Base-by-base conservation (phyloP, 2,888 invertebrate species). In the Nysson spinosus region DNA sequence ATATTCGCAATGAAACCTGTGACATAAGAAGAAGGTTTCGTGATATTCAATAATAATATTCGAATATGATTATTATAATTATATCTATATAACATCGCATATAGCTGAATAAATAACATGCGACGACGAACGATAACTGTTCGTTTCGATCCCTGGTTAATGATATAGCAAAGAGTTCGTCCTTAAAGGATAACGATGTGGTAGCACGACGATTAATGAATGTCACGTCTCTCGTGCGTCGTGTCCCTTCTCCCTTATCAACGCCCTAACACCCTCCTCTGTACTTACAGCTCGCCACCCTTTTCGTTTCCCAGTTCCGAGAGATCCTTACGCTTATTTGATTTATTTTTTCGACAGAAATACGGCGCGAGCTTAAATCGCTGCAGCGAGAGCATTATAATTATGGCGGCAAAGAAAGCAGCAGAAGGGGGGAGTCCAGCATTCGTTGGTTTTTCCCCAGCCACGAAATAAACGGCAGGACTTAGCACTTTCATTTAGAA, bases 181-280 rank as follows among this genome's bases (percentile, higher is more conserved):
- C 70, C 56, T 70, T 68, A 60, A 65, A 75, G 58, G 67, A 42
- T 40, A 61, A 75, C 61, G 69, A 70, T 50, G 55, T 56, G 22
- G 52, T 37, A 52, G 54, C 64, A 47, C n/a, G n/a, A 64, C 69
- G 69, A 75, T 75, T 75, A 75, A 72, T 75, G 67, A 75, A 75
- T 51, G 69, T 58, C 72, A 46, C 39, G 35, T 47, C 55, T 67
- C 56, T 64, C 51, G 32, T 34, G 34, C 47, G 22, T 51, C 58
- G 40, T 39, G 28, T 34, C 11, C 55, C 37, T 30, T 20, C 16
- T 32, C 37, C 17, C 37, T 74, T 73, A 70, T 73, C 60, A 70
- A 60, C 60, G 40, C 49, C 57, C 60, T 69, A 63, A 73, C 58
- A 40, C 32, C 17, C 34, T 30, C n/a, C n/a, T 6, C 34, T 26